Conservation (phyloP, 2,113 vertebrate species). For the Cyanoderma ruficeps region DNA sequence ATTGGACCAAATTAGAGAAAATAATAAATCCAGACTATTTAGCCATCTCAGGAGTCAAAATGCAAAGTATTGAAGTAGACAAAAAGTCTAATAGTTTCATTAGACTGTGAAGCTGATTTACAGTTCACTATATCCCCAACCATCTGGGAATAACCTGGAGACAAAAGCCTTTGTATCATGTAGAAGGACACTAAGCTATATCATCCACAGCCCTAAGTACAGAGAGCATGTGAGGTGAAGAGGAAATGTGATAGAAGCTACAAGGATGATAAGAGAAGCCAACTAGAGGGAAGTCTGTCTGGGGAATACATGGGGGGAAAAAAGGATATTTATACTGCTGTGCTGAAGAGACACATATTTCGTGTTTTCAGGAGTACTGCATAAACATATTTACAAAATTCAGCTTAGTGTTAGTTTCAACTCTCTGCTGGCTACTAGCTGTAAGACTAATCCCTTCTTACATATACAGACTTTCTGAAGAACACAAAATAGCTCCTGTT, state of each 20-base stretch:
- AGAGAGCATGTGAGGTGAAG: neutral
- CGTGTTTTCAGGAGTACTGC: neutral
- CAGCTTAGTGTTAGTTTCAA: neutral
- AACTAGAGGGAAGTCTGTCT: neutral
- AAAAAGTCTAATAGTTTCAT: neutral
- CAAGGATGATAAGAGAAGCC: neutral
- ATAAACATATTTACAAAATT: neutral
- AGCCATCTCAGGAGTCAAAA: slow-evolving; percentile 32
- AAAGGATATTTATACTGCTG: neutral
- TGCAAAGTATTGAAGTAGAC: neutral
- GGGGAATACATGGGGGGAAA: neutral
- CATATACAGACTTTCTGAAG: neutral
- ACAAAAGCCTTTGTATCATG: slow-evolving; percentile 1
- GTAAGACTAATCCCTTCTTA: neutral
- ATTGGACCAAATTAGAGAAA: slow-evolving; percentile 18
- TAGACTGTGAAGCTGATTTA: neutral
- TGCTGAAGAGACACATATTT: neutral
- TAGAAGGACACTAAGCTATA: neutral
- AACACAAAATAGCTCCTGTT: neutral
- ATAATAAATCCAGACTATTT: slow-evolving; percentile 12
- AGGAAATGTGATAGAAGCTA: neutral
- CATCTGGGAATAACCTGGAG: neutral
- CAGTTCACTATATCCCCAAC: neutral
- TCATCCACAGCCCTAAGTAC: neutral
- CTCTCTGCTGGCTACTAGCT: neutral